These are phyloP conservation scores for Oncorhynchus mykiss DNA, from an alignment of 2,113 vertebrate genomes.

Conservation along the genomic window DNA sequence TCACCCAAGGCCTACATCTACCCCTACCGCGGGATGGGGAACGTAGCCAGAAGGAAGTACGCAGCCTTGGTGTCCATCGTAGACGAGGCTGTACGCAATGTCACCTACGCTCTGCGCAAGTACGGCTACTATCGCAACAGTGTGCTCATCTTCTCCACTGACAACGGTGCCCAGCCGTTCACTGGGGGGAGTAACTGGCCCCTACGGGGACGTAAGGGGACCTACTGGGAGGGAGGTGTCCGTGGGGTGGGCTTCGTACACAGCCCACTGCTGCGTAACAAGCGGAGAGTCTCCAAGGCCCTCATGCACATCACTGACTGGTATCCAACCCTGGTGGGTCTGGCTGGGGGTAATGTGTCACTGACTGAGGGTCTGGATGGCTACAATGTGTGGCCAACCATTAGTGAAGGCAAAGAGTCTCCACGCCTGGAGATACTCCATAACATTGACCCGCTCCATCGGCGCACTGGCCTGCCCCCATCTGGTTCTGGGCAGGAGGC, in stretches of 20 bases:
- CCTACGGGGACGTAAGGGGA: conserved; percentile 89
- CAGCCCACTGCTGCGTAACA: conserved; percentile 85
- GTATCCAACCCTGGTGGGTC: conserved; percentile 89
- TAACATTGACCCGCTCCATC: conserved; percentile 93
- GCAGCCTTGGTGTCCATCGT: conserved; percentile 94
- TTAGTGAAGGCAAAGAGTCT: conserved; percentile 85
- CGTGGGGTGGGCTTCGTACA: conserved; percentile 92
- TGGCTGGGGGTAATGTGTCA: conserved; percentile 82
- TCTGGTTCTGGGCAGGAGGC: conserved; percentile 35
- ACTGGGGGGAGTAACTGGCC: conserved; percentile 97
- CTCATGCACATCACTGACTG: conserved; percentile 96
- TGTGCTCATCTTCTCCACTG: conserved; percentile 88
- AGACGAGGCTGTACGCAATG: conserved; percentile 91
- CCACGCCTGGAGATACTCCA: conserved; percentile 93
- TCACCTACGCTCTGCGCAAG: conserved; percentile 90
- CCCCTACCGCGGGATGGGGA: conserved; percentile 87
- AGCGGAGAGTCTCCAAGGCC: conserved; percentile 80
- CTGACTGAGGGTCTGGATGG: conserved; percentile 81
- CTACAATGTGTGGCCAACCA: conserved; percentile 85
- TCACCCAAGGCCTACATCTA: conserved; percentile 90
- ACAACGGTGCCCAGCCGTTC: conserved; percentile 93
- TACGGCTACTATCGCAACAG: conserved; percentile 91
- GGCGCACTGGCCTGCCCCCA: conserved; percentile 50
- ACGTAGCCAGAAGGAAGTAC: conserved; percentile 85
- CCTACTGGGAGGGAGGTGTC: conserved; percentile 94